Percentiles rank a stretch among this genome's conserved stretches.
phyloP scores from a whole-genome alignment of 1,140 invertebrate genomes.

The Drosophila virilis region DNA sequence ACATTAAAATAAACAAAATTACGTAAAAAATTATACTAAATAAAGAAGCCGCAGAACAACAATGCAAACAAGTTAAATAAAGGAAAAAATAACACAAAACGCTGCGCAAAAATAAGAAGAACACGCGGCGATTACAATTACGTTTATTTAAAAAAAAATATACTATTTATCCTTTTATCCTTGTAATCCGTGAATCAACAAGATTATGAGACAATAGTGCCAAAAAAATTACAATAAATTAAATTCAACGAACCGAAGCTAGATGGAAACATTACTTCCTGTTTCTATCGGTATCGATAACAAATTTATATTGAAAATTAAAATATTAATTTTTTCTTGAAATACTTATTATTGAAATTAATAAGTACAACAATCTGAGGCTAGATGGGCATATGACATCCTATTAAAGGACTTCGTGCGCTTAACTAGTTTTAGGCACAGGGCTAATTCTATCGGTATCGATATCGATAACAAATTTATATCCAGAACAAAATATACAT shows the following conservation, averaged over 20 bases:
- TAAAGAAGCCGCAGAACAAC: neutral
- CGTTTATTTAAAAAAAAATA: neutral
- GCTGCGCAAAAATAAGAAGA: neutral
- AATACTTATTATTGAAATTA: too few relatives aligned
- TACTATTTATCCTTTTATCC: constrained; percentile 4
- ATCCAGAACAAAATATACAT: too few relatives aligned
- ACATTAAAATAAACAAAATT: constrained; percentile 39
- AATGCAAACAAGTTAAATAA: neutral
- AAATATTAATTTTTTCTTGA: too few relatives aligned
- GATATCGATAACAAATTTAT: too few relatives aligned
- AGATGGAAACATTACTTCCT: neutral
- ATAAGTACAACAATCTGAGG: too few relatives aligned
- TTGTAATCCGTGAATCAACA: constrained; percentile 5
- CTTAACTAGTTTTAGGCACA: too few relatives aligned
- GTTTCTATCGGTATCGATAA: too few relatives aligned
- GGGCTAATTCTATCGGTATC: too few relatives aligned
- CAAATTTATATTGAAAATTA: too few relatives aligned
- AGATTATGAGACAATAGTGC: neutral
- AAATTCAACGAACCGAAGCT: neutral
- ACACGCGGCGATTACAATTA: neutral
- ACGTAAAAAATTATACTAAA: neutral
- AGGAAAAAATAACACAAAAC: neutral
- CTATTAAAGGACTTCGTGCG: neutral
- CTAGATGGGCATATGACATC: neutral
- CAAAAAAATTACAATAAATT: neutral